Conservation (phyloP, 2,888 invertebrate genomes). For the Drosophila pseudotalamancana region DNA sequence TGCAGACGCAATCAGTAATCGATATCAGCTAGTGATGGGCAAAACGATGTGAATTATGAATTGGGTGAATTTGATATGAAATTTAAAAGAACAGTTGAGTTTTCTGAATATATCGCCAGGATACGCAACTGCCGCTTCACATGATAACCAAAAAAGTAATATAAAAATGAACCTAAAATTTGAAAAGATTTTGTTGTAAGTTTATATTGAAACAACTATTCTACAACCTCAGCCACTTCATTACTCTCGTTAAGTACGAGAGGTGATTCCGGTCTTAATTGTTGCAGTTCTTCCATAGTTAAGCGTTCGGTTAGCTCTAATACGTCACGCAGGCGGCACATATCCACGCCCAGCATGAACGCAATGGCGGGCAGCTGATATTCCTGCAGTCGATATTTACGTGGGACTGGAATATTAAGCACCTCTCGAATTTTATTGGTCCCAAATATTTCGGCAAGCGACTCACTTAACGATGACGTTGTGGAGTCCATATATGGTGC, state of each 20-base stretch:
- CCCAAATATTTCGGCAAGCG: slow-evolving; percentile 72
- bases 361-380: slow-evolving; percentile 72
- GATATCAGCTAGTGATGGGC: slow-evolving; percentile 9
- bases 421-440: slow-evolving; percentile 61
- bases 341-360: slow-evolving; percentile 59
- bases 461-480: slow-evolving; percentile 74
- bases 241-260: slow-evolving; percentile 9
- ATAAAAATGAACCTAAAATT: slow-evolving; percentile 49
- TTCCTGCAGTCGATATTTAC: slow-evolving; percentile 60
- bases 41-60: neutral
- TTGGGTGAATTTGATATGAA: neutral
- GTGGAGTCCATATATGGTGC: slow-evolving; percentile 24
- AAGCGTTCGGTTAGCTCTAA: slow-evolving; percentile 60
- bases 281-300: slow-evolving; percentile 37
- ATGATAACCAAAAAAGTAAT: slow-evolving; percentile 40
- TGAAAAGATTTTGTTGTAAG: slow-evolving; percentile 17
- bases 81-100: slow-evolving; percentile 15
- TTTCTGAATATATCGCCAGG: slow-evolving; percentile 8
- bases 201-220: neutral
- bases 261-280: slow-evolving; percentile 12
- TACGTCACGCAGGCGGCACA: slow-evolving; percentile 55
- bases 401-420: slow-evolving; percentile 56
- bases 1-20: neutral
- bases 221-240: neutral
- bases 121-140: slow-evolving; percentile 11